Evolutionary conservation across 2,797 vertebrate species (phyloP).

Genomic region (Melopsittacus undulatus): DNA sequence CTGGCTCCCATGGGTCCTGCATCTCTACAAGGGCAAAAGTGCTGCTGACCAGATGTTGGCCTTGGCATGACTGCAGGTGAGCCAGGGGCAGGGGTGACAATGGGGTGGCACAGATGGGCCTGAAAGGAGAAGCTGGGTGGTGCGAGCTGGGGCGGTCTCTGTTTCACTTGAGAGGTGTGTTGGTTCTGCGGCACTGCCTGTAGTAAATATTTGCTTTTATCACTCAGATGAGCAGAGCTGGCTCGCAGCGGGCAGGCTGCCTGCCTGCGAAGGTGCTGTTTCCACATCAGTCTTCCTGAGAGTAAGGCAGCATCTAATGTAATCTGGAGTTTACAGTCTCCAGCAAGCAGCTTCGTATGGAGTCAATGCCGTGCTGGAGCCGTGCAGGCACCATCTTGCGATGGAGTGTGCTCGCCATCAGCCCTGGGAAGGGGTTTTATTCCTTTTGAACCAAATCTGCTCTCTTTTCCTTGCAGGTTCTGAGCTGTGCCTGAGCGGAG

Average conservation of each 20-base stretch:
- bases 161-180: background rate
- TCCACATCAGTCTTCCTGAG: background rate
- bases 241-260: background rate
- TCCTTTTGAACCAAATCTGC: background rate
- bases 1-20: background rate
- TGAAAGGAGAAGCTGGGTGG: background rate
- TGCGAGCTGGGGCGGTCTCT: background rate
- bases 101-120: slow-evolving; percentile 6
- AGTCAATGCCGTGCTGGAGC: background rate
- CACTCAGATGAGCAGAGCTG: background rate
- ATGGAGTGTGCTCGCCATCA: background rate
- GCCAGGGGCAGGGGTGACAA: background rate
- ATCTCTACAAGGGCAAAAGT: accelerated
- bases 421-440: background rate
- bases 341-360: background rate
- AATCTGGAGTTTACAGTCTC: background rate
- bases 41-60: background rate
- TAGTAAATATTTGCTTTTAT: slow-evolving; percentile 40
- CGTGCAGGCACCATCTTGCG: background rate
- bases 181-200: background rate
- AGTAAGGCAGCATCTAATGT: background rate
- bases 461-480: slow-evolving; percentile 44
- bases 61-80: background rate
- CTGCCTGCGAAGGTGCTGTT: background rate
- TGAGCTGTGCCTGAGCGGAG: background rate